These are phyloP conservation scores for Oncorhynchus tshawytscha DNA, from an alignment of 2,113 vertebrate species.

Conservation along the genomic window DNA sequence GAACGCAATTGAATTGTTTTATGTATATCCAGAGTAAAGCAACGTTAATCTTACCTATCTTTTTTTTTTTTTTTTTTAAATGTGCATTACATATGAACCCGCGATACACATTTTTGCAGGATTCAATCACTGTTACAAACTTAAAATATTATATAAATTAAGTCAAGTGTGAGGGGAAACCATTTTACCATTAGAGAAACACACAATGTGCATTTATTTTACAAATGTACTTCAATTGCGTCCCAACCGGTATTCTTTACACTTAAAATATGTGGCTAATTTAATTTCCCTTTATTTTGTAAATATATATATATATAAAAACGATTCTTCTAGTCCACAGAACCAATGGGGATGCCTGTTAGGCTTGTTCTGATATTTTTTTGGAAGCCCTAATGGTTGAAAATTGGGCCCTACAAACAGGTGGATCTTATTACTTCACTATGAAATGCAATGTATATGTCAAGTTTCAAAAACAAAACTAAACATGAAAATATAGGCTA, in stretches of 20 bases:
- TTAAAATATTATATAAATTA: constrained; percentile 87
- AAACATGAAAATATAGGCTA: constrained; percentile 8
- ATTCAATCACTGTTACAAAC: constrained; percentile 78
- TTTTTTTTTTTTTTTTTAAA: constrained; percentile 79
- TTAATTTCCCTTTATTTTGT: neutral
- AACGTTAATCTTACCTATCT: constrained; percentile 69
- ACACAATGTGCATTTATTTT: too few relatives aligned
- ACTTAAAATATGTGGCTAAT: constrained; percentile 32
- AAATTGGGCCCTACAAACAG: neutral
- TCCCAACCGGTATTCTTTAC: constrained; percentile 45
- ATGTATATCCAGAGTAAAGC: constrained; percentile 20
- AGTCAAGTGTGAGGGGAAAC: constrained; percentile 73
- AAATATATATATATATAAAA: too few relatives aligned
- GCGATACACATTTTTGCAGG: constrained; percentile 78
- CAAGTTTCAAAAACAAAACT: constrained; percentile 5
- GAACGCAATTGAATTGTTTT: neutral
- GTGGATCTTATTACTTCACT: neutral
- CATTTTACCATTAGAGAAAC: too few relatives aligned
- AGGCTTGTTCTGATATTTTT: constrained; percentile 4
- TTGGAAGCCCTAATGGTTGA: neutral
- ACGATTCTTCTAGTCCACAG: neutral
- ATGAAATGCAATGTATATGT: constrained; percentile 7
- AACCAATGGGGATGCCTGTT: constrained; percentile 8
- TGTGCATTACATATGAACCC: constrained; percentile 91
- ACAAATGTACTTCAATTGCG: constrained; percentile 68